Conservation (phyloP, 2,888 invertebrate species). For the Polydesmus complanatus region DNA sequence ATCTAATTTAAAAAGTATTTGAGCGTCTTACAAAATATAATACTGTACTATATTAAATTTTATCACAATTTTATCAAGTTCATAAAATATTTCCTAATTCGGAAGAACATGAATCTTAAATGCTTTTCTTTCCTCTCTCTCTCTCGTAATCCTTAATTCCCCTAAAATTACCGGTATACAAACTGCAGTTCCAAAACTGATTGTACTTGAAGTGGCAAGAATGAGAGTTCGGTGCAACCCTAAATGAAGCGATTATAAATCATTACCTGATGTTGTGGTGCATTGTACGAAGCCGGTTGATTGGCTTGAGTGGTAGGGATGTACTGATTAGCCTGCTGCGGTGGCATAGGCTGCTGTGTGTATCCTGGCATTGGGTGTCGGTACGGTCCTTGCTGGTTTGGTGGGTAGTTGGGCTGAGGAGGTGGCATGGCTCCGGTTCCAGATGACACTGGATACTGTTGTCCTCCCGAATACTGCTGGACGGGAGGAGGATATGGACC, state of each 20-base stretch:
- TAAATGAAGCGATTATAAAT: not conserved
- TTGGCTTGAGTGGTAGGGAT: slow-evolving; percentile 3
- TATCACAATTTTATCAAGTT: too few species aligned
- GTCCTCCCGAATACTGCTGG: slow-evolving; percentile 6
- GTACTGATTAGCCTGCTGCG: slow-evolving; percentile 15
- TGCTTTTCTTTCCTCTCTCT: too few species aligned
- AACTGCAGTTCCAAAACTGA: too few species aligned
- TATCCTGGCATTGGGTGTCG: slow-evolving; percentile 9
- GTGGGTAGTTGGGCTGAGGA: slow-evolving; percentile 38
- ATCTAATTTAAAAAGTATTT: too few species aligned
- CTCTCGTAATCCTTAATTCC: too few species aligned
- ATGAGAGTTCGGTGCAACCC: too few species aligned
- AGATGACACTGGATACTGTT: slow-evolving; percentile 8
- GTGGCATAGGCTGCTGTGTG: slow-evolving; percentile 12
- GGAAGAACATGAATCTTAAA: too few species aligned
- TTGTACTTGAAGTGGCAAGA: too few species aligned
- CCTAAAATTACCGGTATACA: too few species aligned
- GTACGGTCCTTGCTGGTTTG: slow-evolving; percentile 28
- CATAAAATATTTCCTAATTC: too few species aligned
- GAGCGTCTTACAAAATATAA: too few species aligned
- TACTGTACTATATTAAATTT: too few species aligned
- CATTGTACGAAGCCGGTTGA: slow-evolving; percentile 1
- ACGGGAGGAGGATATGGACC: not conserved
- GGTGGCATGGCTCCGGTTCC: slow-evolving; percentile 22
- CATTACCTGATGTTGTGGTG: slow-evolving; percentile 9